Evolutionary conservation across 1,140 invertebrate species (phyloP).

Genomic region (Drosophila azteca): DNA sequence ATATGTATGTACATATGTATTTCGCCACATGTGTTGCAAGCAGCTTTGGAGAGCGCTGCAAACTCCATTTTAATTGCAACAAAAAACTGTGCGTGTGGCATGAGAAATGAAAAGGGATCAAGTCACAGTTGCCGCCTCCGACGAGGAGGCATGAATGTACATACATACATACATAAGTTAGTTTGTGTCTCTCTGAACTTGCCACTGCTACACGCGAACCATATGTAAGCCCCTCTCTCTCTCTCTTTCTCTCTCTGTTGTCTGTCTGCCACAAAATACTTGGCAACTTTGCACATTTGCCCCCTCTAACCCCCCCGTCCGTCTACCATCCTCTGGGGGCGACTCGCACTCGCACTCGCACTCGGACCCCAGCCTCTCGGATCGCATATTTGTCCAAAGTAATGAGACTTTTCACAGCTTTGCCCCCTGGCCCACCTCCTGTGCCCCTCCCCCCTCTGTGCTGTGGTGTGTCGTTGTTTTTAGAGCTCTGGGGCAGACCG

Average conservation of each 20-base stretch:
- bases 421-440: not conserved
- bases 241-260: conserved; percentile 13
- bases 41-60: conserved; percentile 16
- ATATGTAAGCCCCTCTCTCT: conserved; percentile 18
- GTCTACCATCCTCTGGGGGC: conserved; percentile 16
- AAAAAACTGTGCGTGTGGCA: conserved; percentile 68
- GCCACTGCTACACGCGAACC: conserved; percentile 75
- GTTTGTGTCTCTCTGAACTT: conserved; percentile 66
- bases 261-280: conserved; percentile 35
- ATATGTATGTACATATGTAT: conserved; percentile 13
- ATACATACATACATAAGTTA: conserved; percentile 34
- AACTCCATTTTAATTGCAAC: conserved; percentile 72
- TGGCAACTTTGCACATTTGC: conserved; percentile 73
- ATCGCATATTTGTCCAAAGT: conserved; percentile 81
- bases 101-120: conserved; percentile 72
- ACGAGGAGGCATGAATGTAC: conserved; percentile 25
- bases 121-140: conserved; percentile 58
- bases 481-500: conserved; percentile 16
- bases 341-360: conserved; percentile 42
- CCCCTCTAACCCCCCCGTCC: not conserved
- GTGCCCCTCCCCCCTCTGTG: conserved; percentile 18
- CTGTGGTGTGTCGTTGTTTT: conserved; percentile 6
- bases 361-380: conserved; percentile 38
- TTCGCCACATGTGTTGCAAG: conserved; percentile 43
- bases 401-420: conserved; percentile 81